These are phyloP conservation scores for Valencia hispanica DNA, from an alignment of 2,797 vertebrate species.

Conservation along the genomic window DNA sequence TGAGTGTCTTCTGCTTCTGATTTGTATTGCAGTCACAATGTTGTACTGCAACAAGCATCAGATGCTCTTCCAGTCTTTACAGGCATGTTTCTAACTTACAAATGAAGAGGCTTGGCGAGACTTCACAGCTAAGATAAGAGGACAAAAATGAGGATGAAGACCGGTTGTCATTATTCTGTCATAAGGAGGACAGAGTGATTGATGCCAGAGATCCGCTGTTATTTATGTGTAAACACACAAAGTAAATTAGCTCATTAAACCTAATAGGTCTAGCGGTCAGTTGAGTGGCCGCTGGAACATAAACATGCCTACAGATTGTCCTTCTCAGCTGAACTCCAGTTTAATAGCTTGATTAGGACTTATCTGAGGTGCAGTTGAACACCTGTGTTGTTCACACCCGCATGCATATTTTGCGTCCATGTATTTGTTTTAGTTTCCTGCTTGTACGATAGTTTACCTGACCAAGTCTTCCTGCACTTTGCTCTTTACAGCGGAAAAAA, in stretches of 20 bases:
- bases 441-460: background rate
- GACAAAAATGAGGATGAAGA: constrained; percentile 8
- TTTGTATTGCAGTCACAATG: constrained; percentile 33
- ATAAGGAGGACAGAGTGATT: constrained; percentile 25
- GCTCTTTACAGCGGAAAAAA: background rate
- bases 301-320: constrained; percentile 48
- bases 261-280: constrained; percentile 63
- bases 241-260: constrained; percentile 68
- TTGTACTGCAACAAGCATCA: constrained; percentile 16
- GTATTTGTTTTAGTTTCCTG: background rate
- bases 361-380: constrained; percentile 17
- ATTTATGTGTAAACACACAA: constrained; percentile 56
- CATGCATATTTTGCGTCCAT: background rate
- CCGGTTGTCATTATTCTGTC: constrained; percentile 6
- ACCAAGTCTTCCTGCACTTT: constrained; percentile 17
- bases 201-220: constrained; percentile 24
- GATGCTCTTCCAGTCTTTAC: constrained; percentile 19
- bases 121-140: constrained; percentile 18
- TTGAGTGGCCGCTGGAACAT: constrained; percentile 49
- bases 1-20: constrained; percentile 15
- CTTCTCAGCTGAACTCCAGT: constrained; percentile 42
- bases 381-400: constrained; percentile 9
- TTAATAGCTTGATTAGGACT: constrained; percentile 34
- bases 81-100: background rate
- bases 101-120: constrained; percentile 1